Percentiles rank a stretch among this genome's conserved stretches.
Evolutionary conservation across 2,113 vertebrate genomes (phyloP).

Genomic region (Larimichthys polyactis): DNA sequence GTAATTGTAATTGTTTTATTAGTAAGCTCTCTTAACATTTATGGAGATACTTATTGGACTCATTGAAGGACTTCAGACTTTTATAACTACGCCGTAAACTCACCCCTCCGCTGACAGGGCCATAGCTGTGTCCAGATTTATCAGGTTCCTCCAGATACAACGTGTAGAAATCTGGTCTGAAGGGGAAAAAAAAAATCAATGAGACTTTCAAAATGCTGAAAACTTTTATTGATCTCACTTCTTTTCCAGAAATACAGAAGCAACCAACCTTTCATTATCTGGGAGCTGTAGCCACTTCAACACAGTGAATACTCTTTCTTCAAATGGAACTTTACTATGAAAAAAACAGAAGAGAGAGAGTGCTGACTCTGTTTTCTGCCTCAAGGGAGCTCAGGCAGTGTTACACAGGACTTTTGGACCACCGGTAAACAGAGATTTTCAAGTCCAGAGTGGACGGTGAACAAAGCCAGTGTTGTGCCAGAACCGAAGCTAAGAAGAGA

Average conservation of each 20-base stretch:
- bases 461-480: too few relatives aligned
- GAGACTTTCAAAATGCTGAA: neutral
- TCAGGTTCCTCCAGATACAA: conserved; percentile 95
- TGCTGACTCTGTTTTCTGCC: too few relatives aligned
- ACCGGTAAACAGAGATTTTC: too few relatives aligned
- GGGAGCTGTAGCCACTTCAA: conserved; percentile 84
- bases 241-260: neutral
- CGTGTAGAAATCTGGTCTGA: conserved; percentile 92
- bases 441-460: too few relatives aligned
- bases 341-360: neutral
- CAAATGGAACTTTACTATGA: conserved; percentile 78
- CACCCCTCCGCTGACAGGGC: conserved; percentile 90
- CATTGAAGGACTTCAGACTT: conserved; percentile 21
- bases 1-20: neutral
- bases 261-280: conserved; percentile 67
- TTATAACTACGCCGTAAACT: conserved; percentile 55
- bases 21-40: neutral
- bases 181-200: neutral
- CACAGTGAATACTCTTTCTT: conserved; percentile 79
- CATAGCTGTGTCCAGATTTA: conserved; percentile 89
- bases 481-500: too few relatives aligned
- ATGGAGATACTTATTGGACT: neutral
- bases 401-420: too few relatives aligned
- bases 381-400: too few relatives aligned
- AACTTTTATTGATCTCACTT: neutral